Conservation (phyloP, 2,113 vertebrate species). For the Sorex fumeus region DNA sequence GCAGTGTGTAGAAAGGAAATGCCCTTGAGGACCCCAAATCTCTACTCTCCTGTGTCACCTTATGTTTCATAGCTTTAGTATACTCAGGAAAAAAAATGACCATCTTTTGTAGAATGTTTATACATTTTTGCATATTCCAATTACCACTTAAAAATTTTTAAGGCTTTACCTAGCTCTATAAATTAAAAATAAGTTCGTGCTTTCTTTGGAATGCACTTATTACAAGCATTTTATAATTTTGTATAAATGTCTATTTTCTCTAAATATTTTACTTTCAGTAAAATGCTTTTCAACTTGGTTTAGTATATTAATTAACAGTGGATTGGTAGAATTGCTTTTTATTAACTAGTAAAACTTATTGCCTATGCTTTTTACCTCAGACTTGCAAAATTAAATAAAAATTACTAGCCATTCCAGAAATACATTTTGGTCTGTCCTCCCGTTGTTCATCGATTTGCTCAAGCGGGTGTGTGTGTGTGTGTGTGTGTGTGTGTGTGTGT, state of each 20-base stretch:
- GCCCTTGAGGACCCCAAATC: slow-evolving; percentile 89
- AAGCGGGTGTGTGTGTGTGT: no score
- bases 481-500: no score
- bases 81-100: slow-evolving; percentile 91
- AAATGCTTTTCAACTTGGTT: slow-evolving; percentile 84
- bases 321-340: slow-evolving; percentile 80
- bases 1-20: slow-evolving; percentile 99
- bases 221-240: slow-evolving; percentile 91
- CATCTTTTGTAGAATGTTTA: slow-evolving; percentile 90
- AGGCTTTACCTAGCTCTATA: slow-evolving; percentile 86
- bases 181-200: slow-evolving; percentile 87
- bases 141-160: slow-evolving; percentile 86
- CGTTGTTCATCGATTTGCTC: no score
- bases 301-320: slow-evolving; percentile 80
- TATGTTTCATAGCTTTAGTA: slow-evolving; percentile 91
- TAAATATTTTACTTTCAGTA: slow-evolving; percentile 88
- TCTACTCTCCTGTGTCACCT: slow-evolving; percentile 83
- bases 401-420: slow-evolving; percentile 71
- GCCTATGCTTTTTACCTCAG: slow-evolving; percentile 84
- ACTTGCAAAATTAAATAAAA: slow-evolving; percentile 83
- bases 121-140: slow-evolving; percentile 88
- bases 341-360: slow-evolving; percentile 84
- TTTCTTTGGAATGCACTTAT: slow-evolving; percentile 90
- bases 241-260: slow-evolving; percentile 93
- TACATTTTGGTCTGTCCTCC: slow-evolving; percentile 36